These are phyloP conservation scores for Sciurus niger DNA, from an alignment of 2,113 vertebrate genomes.

Conservation along the genomic window DNA sequence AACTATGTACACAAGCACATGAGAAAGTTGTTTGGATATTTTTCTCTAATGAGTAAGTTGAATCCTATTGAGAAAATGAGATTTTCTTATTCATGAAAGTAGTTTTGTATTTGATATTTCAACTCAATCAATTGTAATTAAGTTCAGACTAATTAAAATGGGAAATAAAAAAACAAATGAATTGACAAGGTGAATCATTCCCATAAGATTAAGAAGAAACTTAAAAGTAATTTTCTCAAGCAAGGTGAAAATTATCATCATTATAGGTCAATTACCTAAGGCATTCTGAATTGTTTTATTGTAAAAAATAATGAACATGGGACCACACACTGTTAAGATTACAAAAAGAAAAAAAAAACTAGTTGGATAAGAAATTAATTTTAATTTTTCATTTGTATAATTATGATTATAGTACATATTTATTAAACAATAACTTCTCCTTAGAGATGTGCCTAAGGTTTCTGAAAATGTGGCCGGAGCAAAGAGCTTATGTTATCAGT, in stretches of 20 bases:
- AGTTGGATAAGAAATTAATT: conserved; percentile 58
- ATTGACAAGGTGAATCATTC: conserved; percentile 75
- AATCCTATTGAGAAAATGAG: conserved; percentile 6
- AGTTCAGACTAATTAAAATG: conserved; percentile 83
- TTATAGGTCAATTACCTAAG: conserved; percentile 78
- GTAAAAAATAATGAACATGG: conserved; percentile 58
- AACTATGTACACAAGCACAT: background rate
- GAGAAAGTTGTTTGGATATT: conserved; percentile 8
- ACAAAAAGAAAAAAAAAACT: conserved; percentile 23
- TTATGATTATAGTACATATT: conserved; percentile 44
- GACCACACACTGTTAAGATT: background rate
- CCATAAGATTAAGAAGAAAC: conserved; percentile 74
- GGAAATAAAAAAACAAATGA: conserved; percentile 80
- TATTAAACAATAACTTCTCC: conserved; percentile 55
- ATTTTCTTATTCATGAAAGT: conserved; percentile 40
- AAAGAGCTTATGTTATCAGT: background rate
- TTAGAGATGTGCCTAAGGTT: background rate
- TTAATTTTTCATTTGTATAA: conserved; percentile 35
- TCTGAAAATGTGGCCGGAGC: background rate
- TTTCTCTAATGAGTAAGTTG: conserved; percentile 52
- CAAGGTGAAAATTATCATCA: conserved; percentile 76
- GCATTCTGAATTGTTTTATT: conserved; percentile 59
- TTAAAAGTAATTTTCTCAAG: conserved; percentile 80
- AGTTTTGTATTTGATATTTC: conserved; percentile 73
- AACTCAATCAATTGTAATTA: conserved; percentile 81